Conservation (phyloP, 2,888 invertebrate species). For the Oithona nana region DNA sequence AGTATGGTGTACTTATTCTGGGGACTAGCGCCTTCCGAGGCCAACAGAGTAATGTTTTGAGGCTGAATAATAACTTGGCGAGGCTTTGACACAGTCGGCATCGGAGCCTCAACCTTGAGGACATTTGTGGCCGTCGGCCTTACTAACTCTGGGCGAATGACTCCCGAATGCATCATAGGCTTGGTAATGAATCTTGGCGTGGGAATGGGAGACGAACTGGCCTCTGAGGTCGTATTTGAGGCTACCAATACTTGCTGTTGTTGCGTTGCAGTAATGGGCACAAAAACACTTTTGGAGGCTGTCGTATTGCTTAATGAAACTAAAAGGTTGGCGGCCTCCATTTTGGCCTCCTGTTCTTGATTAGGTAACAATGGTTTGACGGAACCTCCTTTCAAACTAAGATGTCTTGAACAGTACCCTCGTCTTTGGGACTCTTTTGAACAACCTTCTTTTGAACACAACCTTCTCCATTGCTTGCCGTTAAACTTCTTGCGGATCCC, state of each 20-base stretch:
- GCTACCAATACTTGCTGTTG: conserved; percentile 15
- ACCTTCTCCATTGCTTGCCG: conserved; percentile 95
- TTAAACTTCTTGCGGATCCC: conserved; percentile 98
- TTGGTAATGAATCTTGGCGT: conserved; percentile 14
- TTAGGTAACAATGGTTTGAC: not conserved
- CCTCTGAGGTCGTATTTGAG: conserved; percentile 28
- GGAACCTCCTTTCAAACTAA: conserved; percentile 55
- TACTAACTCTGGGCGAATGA: conserved; percentile 43
- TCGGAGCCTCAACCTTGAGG: not conserved
- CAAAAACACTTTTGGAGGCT: conserved; percentile 57
- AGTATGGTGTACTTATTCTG: not conserved
- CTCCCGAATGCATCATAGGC: not conserved
- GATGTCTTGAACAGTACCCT: conserved; percentile 88
- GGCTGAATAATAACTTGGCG: conserved; percentile 1
- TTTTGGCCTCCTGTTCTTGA: conserved; percentile 75
- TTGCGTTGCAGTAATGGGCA: conserved; percentile 43
- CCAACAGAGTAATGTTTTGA: conserved; percentile 9
- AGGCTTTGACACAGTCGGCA: too few species aligned
- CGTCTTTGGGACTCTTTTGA: conserved; percentile 90
- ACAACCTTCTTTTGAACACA: conserved; percentile 88
- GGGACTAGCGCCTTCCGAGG: not conserved
- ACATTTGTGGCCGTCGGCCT: conserved; percentile 34
- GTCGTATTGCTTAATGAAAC: conserved; percentile 74
- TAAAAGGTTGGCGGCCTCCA: conserved; percentile 48
- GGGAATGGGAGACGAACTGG: conserved; percentile 26